phyloP scores from a whole-genome alignment of 2,888 invertebrate genomes.

The Torymus auratus region DNA sequence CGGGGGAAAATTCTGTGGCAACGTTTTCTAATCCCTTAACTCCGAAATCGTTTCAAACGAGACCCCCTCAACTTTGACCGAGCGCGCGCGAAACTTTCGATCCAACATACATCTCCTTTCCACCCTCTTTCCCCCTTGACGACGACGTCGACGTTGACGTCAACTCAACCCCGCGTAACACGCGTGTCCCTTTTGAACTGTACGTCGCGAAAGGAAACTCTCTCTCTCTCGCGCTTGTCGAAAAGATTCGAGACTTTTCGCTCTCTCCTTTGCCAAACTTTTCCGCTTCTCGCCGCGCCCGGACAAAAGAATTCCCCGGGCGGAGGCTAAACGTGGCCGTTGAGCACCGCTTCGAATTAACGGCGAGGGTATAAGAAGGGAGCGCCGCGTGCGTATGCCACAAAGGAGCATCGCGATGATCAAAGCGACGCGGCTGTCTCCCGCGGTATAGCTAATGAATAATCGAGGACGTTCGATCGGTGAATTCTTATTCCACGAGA shows the following conservation, averaged over 20 bases:
- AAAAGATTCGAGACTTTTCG: slow-evolving; percentile 29
- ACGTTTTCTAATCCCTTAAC: too few species aligned
- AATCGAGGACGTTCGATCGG: slow-evolving; percentile 13
- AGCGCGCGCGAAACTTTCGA: background rate
- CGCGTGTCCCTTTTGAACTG: slow-evolving; percentile 22
- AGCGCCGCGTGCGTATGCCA: too few species aligned
- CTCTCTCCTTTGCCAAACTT: background rate
- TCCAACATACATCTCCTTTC: too few species aligned
- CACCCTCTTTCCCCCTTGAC: too few species aligned
- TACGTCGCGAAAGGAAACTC: slow-evolving; percentile 10
- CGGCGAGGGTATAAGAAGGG: too few species aligned
- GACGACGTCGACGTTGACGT: background rate
- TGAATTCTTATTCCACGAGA: background rate
- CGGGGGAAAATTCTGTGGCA: background rate
- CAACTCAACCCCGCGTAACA: background rate
- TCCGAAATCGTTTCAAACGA: too few species aligned
- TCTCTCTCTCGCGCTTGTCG: background rate
- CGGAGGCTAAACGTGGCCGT: background rate
- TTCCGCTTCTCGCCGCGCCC: background rate
- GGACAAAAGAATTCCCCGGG: slow-evolving; percentile 20
- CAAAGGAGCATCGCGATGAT: slow-evolving; percentile 2
- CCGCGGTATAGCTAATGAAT: background rate
- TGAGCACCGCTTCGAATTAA: too few species aligned
- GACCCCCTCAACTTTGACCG: background rate
- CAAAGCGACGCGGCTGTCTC: background rate